Evolutionary conservation across 2,888 invertebrate genomes (phyloP), one percentile per base, ranked within the genome.

Genomic region (Orchesella flavescens): DNA sequence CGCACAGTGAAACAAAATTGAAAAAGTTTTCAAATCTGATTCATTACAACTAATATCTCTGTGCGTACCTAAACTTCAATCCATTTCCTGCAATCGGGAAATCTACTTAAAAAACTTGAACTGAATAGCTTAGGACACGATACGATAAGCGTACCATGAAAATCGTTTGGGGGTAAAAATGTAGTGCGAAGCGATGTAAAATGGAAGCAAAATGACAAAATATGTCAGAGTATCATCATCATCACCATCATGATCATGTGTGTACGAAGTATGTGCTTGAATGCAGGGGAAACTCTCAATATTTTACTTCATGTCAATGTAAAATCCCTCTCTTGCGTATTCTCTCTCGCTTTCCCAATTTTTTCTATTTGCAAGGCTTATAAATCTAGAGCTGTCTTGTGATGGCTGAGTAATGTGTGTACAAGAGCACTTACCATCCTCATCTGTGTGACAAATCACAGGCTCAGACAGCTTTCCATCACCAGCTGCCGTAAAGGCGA

Each of bases 401-500:
- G n/a, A n/a, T 59, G 19, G 19, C 19, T 63, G 63, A 24, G 17
- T n/a, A 15, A 19, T n/a, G 34, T 19, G 24, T 49, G n/a, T 63
- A 43, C 23, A 23, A 76, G 66, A 76, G 69, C 74, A 69, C 85
- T 72, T 79, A 94, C 94, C 93, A 90, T 95, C 95, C 91, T 95
- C 95, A 88, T 94, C 94, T 4, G 95, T 95, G 88, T 93, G 93
- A 89, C 92, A 94, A 53, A 93, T 91, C 21, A 86, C 49, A 59
- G 88, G 82, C 19, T 85, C 65, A 17, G 86, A 86, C 57, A 74
- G 43, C 68, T 82, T 94, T 9, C 97, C 97, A 90, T 97, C 97
- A 0, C 97, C 97, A 65, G 95, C 94, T 53, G 94, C 93, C 0
- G 97, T 97, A 90, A 94, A 97, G 10, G 97, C 97, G 89, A 96